Conservation (phyloP, 2,113 vertebrate genomes). For the Chiloscyllium plagiosum region DNA sequence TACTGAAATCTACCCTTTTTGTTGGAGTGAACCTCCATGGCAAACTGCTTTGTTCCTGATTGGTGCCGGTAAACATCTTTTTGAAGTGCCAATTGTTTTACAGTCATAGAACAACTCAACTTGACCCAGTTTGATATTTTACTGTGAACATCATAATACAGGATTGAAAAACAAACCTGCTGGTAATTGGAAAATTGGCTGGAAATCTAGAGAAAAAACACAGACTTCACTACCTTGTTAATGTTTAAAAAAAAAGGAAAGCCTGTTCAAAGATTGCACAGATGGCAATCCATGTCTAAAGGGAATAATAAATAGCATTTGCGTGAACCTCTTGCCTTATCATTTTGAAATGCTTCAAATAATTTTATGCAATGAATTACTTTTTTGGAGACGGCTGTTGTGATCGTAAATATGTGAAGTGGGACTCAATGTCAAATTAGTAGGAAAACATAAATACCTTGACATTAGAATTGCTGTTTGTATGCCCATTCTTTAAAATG, state of each 20-base stretch:
- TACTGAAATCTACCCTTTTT: neutral
- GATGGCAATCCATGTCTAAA: constrained; percentile 14
- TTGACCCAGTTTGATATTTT: neutral
- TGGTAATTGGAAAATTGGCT: constrained; percentile 28
- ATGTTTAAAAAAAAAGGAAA: neutral
- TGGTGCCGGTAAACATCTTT: neutral
- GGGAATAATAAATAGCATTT: constrained; percentile 28
- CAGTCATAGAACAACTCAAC: neutral
- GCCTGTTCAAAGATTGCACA: constrained; percentile 31
- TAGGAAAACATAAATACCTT: neutral
- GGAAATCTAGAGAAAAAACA: neutral
- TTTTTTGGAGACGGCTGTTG: constrained; percentile 6
- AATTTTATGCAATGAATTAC: neutral
- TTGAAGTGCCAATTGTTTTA: neutral
- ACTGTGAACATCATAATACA: neutral
- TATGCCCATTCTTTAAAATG: neutral
- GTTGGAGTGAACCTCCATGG: neutral
- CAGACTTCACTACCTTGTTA: constrained; percentile 15
- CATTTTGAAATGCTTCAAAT: constrained; percentile 25
- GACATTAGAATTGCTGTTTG: neutral
- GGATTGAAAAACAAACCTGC: neutral
- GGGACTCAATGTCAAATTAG: neutral
- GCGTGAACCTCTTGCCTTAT: constrained; percentile 7
- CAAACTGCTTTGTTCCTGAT: neutral
- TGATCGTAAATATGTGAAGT: neutral